A percentile compares a stretch with the other conserved stretches of the same genome.
These are phyloP conservation scores for Drosophila nikananu DNA, from an alignment of 1,140 invertebrate species.

Conservation along the genomic window DNA sequence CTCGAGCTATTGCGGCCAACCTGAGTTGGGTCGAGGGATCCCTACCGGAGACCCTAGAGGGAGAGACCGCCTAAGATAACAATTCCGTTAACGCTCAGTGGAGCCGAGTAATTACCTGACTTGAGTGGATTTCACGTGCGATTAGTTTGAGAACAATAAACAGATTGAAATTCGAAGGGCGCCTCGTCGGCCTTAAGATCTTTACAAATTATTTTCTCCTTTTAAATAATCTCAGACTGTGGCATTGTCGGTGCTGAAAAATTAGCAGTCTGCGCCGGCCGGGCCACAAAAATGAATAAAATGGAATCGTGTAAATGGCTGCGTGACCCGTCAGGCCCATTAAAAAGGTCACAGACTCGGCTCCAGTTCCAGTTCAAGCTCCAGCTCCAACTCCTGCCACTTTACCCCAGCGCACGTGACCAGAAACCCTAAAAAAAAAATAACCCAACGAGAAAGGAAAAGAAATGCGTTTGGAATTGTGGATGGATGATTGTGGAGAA, in stretches of 20 bases:
- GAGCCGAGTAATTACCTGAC: slow-evolving; percentile 23
- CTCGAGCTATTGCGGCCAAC: not conserved
- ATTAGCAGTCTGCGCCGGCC: slow-evolving; percentile 53
- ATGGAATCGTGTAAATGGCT: slow-evolving; percentile 73
- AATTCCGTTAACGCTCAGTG: slow-evolving; percentile 21
- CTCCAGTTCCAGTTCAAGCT: slow-evolving; percentile 18
- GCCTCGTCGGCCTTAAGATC: not conserved
- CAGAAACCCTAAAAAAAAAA: slow-evolving; percentile 58
- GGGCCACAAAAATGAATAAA: slow-evolving; percentile 45
- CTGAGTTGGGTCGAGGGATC: not conserved
- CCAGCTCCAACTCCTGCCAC: slow-evolving; percentile 32
- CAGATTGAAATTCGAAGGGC: slow-evolving; percentile 22
- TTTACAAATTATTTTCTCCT: slow-evolving; percentile 27
- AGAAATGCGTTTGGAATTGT: slow-evolving; percentile 32
- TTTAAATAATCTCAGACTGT: slow-evolving; percentile 15
- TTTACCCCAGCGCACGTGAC: slow-evolving; percentile 68
- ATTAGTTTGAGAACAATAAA: slow-evolving; percentile 32
- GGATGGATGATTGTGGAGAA: slow-evolving; percentile 21
- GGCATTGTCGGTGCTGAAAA: slow-evolving; percentile 27
- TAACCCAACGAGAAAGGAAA: not conserved
- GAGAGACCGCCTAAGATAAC: not conserved
- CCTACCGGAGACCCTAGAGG: not conserved
- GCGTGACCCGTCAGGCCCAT: slow-evolving; percentile 67
- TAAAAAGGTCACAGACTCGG: slow-evolving; percentile 76
- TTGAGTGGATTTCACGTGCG: slow-evolving; percentile 29